Evolutionary conservation across 2,797 vertebrate species (phyloP).

Genomic region (Eupleurogrammus muticus): DNA sequence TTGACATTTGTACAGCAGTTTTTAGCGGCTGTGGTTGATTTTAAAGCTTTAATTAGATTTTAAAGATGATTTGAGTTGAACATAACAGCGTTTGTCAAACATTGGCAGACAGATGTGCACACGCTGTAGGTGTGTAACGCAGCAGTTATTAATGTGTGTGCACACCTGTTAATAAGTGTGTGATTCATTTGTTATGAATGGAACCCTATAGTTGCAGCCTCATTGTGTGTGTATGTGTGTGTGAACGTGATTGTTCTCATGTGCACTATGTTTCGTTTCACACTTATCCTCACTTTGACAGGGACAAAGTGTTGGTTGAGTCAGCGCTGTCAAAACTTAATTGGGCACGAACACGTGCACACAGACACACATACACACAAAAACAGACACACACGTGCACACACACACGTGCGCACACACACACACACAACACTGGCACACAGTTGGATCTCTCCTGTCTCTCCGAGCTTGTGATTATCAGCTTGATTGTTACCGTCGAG

Average conservation of each 20-base stretch:
- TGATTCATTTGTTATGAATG: too few relatives aligned
- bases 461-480: conserved; percentile 39
- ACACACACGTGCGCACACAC: conserved; percentile 3
- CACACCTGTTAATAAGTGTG: conserved; percentile 10
- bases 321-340: conserved; percentile 51
- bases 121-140: too few relatives aligned
- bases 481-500: conserved; percentile 33
- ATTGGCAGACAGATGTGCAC: too few relatives aligned
- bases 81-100: too few relatives aligned
- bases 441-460: neutral
- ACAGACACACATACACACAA: conserved; percentile 12
- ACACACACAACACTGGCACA: conserved; percentile 12
- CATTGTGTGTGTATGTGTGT: conserved; percentile 13
- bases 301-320: conserved; percentile 48
- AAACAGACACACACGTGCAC: conserved; percentile 12
- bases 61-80: too few relatives aligned
- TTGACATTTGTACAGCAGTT: too few relatives aligned
- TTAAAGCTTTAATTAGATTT: too few relatives aligned
- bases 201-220: too few relatives aligned
- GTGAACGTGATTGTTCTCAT: conserved; percentile 19
- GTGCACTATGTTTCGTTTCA: conserved; percentile 23
- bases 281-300: conserved; percentile 41
- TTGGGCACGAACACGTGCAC: conserved; percentile 15
- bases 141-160: too few relatives aligned
- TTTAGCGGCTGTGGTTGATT: too few relatives aligned